phyloP scores from a whole-genome alignment of 2,113 vertebrate genomes.

The Naja naja region DNA sequence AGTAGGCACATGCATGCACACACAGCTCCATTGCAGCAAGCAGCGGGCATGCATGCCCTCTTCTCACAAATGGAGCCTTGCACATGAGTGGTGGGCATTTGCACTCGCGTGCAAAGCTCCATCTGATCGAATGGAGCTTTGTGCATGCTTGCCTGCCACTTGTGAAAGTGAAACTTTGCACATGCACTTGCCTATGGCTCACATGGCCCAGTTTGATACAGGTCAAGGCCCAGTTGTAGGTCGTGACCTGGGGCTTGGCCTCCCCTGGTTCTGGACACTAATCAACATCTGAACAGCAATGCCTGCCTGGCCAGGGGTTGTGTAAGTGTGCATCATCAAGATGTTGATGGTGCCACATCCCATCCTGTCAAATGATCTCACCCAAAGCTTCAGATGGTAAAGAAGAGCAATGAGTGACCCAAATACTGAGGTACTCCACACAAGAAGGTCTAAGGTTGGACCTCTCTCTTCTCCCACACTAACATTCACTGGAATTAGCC shows the following conservation, averaged over 20 bases:
- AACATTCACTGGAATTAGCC: not conserved
- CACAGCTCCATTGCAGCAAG: no score
- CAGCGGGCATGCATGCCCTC: no score
- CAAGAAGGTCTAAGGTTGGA: not conserved
- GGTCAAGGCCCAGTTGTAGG: no score
- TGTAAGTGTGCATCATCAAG: not conserved
- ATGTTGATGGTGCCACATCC: not conserved
- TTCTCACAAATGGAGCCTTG: no score
- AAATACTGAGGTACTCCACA: not conserved
- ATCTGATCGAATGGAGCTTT: no score
- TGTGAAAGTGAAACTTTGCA: no score
- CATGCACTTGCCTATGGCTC: no score
- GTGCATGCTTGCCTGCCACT: no score
- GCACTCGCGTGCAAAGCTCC: no score
- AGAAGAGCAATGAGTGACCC: not conserved
- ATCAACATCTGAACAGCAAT: not conserved
- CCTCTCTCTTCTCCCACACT: not conserved
- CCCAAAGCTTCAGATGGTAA: not conserved
- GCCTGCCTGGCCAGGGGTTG: not conserved
- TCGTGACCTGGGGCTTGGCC: no score
- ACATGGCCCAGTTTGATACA: no score
- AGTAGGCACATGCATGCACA: fast-evolving
- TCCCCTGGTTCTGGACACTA: not conserved
- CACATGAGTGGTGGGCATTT: no score
- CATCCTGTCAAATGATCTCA: not conserved